These are phyloP conservation scores for Chelonus formosanus DNA, from an alignment of 2,888 invertebrate genomes.

Conservation along the genomic window DNA sequence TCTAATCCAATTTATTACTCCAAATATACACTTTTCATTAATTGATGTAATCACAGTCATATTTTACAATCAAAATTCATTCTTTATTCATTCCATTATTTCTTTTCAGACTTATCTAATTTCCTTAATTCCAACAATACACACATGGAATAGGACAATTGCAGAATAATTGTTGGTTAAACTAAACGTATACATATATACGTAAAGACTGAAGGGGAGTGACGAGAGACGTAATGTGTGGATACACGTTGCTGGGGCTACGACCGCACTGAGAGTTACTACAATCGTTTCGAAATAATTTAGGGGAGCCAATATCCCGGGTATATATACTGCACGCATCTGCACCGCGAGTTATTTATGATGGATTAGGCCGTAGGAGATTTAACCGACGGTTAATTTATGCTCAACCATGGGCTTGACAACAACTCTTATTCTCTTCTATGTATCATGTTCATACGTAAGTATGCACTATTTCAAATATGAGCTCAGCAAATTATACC, in stretches of 20 bases:
- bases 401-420: conserved; percentile 53
- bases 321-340: conserved; percentile 51
- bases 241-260: conserved; percentile 20
- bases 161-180: conserved; percentile 15
- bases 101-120: no score
- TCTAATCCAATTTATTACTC: no score
- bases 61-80: no score
- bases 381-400: conserved; percentile 63
- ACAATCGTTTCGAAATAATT: conserved; percentile 60
- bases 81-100: no score
- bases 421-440: conserved; percentile 30
- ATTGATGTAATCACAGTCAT: no score
- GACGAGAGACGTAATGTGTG: conserved; percentile 30
- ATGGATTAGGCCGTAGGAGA: conserved; percentile 57
- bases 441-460: conserved; percentile 1
- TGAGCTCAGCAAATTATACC: not conserved
- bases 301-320: conserved; percentile 59
- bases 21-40: no score
- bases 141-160: no score
- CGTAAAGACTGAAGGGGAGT: conserved; percentile 17
- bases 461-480: not conserved
- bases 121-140: no score
- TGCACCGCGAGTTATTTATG: conserved; percentile 60
- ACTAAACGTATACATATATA: conserved; percentile 1
- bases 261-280: conserved; percentile 39